Conservation (phyloP, 2,797 vertebrate genomes). For the Pitangus sulphuratus region DNA sequence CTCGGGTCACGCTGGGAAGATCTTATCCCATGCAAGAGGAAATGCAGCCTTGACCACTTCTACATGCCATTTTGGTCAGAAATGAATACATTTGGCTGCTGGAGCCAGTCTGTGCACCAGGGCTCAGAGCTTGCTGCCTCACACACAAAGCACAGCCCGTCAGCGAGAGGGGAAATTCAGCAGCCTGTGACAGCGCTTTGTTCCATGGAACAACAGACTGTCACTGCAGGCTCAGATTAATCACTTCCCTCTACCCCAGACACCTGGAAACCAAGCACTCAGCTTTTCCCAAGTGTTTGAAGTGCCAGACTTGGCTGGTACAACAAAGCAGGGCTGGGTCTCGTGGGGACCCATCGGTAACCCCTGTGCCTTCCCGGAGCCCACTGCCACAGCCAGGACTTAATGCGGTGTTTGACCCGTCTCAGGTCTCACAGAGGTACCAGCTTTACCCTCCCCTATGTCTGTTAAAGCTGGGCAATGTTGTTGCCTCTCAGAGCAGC, state of each 20-base stretch:
- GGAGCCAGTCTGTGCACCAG: not conserved
- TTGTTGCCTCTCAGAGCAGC: not conserved
- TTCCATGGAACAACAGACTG: constrained; percentile 60
- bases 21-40: not conserved
- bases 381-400: not conserved
- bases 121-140: not conserved
- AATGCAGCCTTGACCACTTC: not conserved
- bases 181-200: not conserved
- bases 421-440: not conserved
- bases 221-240: constrained; percentile 46
- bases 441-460: not conserved
- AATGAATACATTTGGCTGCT: accelerated
- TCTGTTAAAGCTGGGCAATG: not conserved
- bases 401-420: not conserved
- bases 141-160: not conserved
- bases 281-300: constrained; percentile 5
- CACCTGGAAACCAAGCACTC: constrained; percentile 23
- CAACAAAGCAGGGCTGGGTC: not conserved
- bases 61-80: not conserved
- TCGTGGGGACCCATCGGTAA: not conserved
- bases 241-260: constrained; percentile 52
- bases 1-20: not conserved
- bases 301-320: not conserved
- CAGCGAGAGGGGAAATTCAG: constrained; percentile 11
- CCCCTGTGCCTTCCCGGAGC: not conserved